Evolutionary conservation across 2,113 vertebrate genomes (phyloP).

Genomic region (Papio anubis): DNA sequence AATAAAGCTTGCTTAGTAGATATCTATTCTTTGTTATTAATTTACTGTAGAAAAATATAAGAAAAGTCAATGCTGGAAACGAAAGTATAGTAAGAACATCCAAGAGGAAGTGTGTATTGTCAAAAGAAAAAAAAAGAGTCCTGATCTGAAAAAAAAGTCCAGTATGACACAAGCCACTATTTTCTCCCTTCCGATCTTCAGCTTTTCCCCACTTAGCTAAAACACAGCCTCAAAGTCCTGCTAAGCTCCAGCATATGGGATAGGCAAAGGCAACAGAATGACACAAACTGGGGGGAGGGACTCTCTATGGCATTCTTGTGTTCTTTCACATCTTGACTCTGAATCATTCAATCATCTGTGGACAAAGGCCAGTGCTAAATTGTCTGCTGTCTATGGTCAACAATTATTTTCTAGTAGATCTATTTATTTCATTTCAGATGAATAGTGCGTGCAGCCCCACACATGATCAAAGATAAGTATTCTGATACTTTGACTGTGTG

Average conservation of each 20-base stretch:
- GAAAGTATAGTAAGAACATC: neutral
- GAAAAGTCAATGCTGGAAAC: neutral
- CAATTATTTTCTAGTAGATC: neutral
- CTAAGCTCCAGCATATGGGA: neutral
- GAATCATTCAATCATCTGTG: neutral
- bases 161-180: neutral
- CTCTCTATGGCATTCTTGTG: neutral
- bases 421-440: neutral
- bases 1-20: neutral
- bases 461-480: neutral
- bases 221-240: neutral
- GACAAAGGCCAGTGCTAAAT: neutral
- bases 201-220: neutral
- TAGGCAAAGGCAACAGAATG: neutral
- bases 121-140: neutral
- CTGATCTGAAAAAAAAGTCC: neutral
- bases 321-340: neutral
- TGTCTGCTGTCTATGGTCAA: neutral
- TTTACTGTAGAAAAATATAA: neutral
- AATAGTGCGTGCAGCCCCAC: neutral
- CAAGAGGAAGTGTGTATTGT: neutral
- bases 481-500: neutral
- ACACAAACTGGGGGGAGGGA: neutral
- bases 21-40: neutral
- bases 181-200: neutral